These are phyloP conservation scores for Drosophila leonis DNA, from an alignment of 2,888 invertebrate genomes.

Conservation along the genomic window DNA sequence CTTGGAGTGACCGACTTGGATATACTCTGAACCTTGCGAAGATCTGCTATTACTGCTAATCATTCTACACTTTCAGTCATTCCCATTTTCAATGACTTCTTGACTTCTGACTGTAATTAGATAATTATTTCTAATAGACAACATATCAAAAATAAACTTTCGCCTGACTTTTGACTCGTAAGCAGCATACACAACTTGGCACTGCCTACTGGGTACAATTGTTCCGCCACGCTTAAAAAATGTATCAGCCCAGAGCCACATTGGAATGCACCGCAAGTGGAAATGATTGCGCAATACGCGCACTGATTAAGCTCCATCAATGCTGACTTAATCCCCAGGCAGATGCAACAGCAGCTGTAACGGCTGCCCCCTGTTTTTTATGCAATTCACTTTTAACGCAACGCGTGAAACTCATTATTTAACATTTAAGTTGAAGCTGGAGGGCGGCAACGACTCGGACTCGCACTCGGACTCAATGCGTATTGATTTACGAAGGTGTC, in stretches of 20 bases:
- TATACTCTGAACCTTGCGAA: background rate
- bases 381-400: slow-evolving; percentile 15
- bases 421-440: slow-evolving; percentile 52
- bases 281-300: slow-evolving; percentile 60
- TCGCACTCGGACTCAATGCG: slow-evolving; percentile 1
- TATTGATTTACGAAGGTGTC: slow-evolving; percentile 41
- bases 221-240: slow-evolving; percentile 23
- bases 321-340: slow-evolving; percentile 51
- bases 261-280: slow-evolving; percentile 23
- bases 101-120: too few species aligned
- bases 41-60: background rate
- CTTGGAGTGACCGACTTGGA: too few species aligned
- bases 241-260: slow-evolving; percentile 27
- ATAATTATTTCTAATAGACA: background rate
- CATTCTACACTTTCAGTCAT: background rate
- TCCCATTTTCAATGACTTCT: background rate
- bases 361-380: background rate
- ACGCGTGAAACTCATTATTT: slow-evolving; percentile 68
- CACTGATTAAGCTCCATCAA: slow-evolving; percentile 66
- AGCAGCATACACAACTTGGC: background rate
- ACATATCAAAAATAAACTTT: background rate
- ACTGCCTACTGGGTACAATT: slow-evolving; percentile 10
- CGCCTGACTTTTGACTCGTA: background rate
- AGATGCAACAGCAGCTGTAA: slow-evolving; percentile 6
- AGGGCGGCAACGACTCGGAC: slow-evolving; percentile 8